These are phyloP conservation scores for Melanogrammus aeglefinus DNA, from an alignment of 2,797 vertebrate genomes.

Conservation along the genomic window DNA sequence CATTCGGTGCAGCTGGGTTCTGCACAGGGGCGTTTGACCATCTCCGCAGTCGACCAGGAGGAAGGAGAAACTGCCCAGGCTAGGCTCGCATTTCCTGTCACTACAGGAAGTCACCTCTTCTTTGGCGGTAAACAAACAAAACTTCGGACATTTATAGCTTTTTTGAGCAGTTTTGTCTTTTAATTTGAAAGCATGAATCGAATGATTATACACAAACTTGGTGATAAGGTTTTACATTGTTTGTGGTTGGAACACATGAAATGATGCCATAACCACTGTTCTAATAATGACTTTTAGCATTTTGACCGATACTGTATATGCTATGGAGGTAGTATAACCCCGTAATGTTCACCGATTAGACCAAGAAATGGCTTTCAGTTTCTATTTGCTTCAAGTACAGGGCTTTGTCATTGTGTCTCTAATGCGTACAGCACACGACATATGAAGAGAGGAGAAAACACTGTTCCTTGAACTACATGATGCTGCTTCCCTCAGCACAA, in stretches of 20 bases:
- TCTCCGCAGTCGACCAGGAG: conserved; percentile 74
- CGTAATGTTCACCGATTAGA: background rate
- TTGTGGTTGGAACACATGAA: background rate
- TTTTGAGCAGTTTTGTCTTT: background rate
- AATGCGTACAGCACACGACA: background rate
- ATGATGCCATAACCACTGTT: background rate
- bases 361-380: background rate
- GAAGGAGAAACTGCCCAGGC: conserved; percentile 49
- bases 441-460: background rate
- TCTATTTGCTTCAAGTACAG: background rate
- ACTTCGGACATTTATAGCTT: background rate
- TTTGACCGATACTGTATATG: background rate
- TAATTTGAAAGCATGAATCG: background rate
- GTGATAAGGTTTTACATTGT: background rate
- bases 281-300: background rate
- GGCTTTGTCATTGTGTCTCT: background rate
- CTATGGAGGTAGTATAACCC: background rate
- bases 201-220: background rate
- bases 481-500: background rate
- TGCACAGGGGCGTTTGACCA: conserved; percentile 66
- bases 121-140: conserved; percentile 75
- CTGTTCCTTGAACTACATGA: background rate
- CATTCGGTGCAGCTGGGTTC: conserved; percentile 75
- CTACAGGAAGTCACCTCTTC: conserved; percentile 68
- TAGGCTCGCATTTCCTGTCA: conserved; percentile 60